Percentiles rank a stretch among this genome's conserved stretches.
phyloP scores from a whole-genome alignment of 2,888 invertebrate genomes.

The Platycnemis pennipes region DNA sequence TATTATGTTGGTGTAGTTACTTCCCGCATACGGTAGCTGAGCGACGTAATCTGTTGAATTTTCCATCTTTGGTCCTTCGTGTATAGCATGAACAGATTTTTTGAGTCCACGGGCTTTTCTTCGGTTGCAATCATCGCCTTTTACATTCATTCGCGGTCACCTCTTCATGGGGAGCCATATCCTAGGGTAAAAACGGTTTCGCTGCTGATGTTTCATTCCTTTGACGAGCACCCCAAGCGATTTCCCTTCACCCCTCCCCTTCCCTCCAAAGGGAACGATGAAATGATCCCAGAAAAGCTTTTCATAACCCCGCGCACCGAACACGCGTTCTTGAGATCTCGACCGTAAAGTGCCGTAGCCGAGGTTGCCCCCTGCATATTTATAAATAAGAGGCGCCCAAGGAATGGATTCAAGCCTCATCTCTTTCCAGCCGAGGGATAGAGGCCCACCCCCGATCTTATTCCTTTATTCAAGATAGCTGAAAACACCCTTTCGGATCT shows the following conservation, averaged over 20 bases:
- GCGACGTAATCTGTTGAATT: no score
- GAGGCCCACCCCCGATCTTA: background rate
- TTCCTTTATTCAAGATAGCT: constrained; percentile 7
- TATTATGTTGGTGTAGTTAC: no score
- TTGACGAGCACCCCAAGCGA: background rate
- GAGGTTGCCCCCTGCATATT: constrained; percentile 8
- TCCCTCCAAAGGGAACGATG: background rate
- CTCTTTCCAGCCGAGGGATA: background rate
- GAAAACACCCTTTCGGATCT: background rate
- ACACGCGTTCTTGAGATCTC: background rate
- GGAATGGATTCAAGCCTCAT: background rate
- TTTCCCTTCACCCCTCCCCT: background rate
- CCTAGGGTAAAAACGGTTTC: background rate
- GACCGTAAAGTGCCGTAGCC: background rate
- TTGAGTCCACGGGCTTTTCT: no score
- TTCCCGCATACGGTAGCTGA: no score
- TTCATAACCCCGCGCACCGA: background rate
- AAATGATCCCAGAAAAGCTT: background rate
- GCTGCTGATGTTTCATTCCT: background rate
- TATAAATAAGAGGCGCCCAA: background rate
- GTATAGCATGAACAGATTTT: no score
- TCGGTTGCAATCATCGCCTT: background rate
- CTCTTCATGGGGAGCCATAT: background rate
- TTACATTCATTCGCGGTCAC: background rate
- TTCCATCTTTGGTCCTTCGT: no score